Conservation (phyloP, 2,888 invertebrate genomes). For the Terebella lapidaria region DNA sequence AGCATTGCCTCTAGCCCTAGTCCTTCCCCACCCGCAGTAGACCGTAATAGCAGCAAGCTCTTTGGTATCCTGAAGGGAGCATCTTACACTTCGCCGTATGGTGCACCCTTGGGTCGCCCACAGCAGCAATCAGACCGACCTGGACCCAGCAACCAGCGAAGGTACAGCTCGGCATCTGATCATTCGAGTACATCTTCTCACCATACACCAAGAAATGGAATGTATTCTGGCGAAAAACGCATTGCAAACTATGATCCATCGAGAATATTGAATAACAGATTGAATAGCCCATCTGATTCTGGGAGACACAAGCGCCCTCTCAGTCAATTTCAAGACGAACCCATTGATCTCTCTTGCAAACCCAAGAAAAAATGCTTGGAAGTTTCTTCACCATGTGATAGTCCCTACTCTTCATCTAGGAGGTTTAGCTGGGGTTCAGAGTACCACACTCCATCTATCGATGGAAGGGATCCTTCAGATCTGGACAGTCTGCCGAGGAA, state of each 20-base stretch:
- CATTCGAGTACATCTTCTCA: neutral
- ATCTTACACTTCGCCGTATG: neutral
- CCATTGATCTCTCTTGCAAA: conserved; percentile 43
- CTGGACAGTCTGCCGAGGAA: neutral
- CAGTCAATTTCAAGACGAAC: conserved; percentile 39
- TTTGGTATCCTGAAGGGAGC: conserved; percentile 5
- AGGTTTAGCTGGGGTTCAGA: neutral
- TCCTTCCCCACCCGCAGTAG: conserved; percentile 11
- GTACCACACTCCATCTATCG: neutral
- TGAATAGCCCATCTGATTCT: neutral
- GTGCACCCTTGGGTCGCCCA: neutral
- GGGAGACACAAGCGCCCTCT: too few relatives aligned
- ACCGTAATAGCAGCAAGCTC: conserved; percentile 7
- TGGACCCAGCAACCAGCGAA: neutral
- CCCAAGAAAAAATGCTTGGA: conserved; percentile 1
- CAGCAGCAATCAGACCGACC: neutral
- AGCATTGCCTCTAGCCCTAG: conserved; percentile 8
- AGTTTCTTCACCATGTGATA: neutral
- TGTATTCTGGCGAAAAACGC: neutral
- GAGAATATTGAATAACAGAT: neutral
- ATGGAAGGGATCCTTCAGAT: neutral
- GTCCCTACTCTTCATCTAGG: neutral
- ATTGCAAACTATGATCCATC: neutral
- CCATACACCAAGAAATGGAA: neutral
- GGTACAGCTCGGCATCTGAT: neutral